phyloP scores from a whole-genome alignment of 1,140 invertebrate species.

The Drosophila erecta region DNA sequence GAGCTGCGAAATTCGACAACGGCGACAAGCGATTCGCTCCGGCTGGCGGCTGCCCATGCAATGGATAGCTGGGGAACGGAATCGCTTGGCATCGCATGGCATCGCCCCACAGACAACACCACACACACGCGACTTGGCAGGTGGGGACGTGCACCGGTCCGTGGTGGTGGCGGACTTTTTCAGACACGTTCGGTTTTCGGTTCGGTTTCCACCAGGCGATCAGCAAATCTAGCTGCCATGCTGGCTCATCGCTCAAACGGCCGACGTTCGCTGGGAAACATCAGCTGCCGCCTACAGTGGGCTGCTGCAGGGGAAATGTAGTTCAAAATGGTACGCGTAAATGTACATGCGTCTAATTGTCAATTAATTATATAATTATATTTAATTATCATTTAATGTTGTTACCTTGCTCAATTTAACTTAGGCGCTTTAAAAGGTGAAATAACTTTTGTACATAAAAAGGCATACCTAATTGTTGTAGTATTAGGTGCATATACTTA shows the following conservation, averaged over 20 bases:
- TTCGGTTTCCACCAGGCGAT: constrained; percentile 73
- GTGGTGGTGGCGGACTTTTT: constrained; percentile 75
- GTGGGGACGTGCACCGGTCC: constrained; percentile 67
- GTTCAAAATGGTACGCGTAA: too few species aligned
- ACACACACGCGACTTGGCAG: constrained; percentile 56
- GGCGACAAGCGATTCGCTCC: constrained; percentile 60
- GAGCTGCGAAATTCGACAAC: constrained; percentile 27
- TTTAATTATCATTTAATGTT: too few species aligned
- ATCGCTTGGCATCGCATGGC: constrained; percentile 27
- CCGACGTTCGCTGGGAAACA: constrained; percentile 1
- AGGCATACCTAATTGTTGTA: too few species aligned
- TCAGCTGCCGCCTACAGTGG: constrained; percentile 23
- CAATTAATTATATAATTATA: too few species aligned
- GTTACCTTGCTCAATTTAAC: too few species aligned
- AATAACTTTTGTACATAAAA: too few species aligned
- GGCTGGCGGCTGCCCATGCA: not conserved
- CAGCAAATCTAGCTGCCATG: constrained; percentile 22
- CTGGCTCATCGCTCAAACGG: constrained; percentile 31
- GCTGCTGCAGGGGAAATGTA: too few species aligned
- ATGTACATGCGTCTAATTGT: too few species aligned
- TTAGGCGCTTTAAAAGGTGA: too few species aligned
- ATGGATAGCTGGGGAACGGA: constrained; percentile 52
- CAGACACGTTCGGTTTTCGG: constrained; percentile 81
- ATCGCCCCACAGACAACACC: constrained; percentile 3
- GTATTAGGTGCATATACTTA: too few species aligned